phyloP scores from a whole-genome alignment of 37 sponge, comb jelly and placozoan genomes.

The Crambe crambe region DNA sequence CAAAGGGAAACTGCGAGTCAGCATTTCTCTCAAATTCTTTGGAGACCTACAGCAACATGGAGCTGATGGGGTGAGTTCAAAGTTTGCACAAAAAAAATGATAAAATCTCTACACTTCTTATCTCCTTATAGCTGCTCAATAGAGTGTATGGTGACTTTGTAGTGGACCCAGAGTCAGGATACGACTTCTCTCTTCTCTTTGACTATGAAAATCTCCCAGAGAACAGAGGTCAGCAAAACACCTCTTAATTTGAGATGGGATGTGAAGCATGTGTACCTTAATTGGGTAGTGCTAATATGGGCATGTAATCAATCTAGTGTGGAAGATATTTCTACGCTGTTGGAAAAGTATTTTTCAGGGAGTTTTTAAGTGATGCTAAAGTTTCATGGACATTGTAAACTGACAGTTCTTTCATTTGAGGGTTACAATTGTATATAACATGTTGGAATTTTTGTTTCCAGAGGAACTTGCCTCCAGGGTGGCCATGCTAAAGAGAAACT shows the following conservation, averaged over 20 bases:
- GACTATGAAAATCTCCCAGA: slow-evolving; percentile 84
- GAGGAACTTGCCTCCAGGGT: slow-evolving; percentile 77
- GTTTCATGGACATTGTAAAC: too few species aligned
- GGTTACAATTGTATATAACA: too few species aligned
- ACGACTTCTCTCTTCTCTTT: slow-evolving; percentile 87
- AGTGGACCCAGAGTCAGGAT: slow-evolving; percentile 61
- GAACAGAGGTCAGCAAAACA: slow-evolving; percentile 81
- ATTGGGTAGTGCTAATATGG: too few species aligned
- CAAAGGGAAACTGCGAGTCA: slow-evolving; percentile 34
- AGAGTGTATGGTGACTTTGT: slow-evolving; percentile 73
- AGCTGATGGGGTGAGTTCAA: slow-evolving; percentile 72
- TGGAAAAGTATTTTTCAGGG: too few species aligned
- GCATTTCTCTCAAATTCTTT: slow-evolving; percentile 92
- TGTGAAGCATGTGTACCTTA: too few species aligned
- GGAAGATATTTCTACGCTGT: too few species aligned
- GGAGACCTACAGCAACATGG: slow-evolving; percentile 84
- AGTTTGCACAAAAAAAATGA: not conserved
- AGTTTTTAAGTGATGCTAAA: too few species aligned
- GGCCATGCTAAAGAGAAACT: slow-evolving; percentile 93
- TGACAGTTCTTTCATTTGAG: too few species aligned
- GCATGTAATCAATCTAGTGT: too few species aligned
- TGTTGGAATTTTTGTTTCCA: too few species aligned
- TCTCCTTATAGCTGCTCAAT: slow-evolving; percentile 63
- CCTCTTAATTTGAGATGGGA: not conserved
- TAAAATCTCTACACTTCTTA: not conserved